A percentile compares a stretch with the other conserved stretches of the same genome.
phyloP scores from a whole-genome alignment of 2,113 vertebrate genomes.

The Hippocampus abdominalis region DNA sequence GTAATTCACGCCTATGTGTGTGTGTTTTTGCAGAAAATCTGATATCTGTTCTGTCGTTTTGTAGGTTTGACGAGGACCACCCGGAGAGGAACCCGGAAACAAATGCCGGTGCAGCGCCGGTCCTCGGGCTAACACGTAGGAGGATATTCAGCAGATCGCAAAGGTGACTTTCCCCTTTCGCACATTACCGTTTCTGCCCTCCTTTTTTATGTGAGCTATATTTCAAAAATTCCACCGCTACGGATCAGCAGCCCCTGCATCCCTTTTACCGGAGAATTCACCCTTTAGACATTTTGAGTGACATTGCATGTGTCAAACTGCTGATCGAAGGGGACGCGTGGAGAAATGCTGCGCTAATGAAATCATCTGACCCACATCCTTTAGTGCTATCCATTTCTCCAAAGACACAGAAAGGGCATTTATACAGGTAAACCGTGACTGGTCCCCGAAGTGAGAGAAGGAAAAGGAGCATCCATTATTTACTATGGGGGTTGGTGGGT shows the following conservation, averaged over 20 bases:
- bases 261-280: slow-evolving; percentile 23
- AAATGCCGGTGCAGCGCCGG: slow-evolving; percentile 24
- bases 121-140: slow-evolving; percentile 17
- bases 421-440: slow-evolving; percentile 70
- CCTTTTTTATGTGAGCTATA: slow-evolving; percentile 40
- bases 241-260: slow-evolving; percentile 34
- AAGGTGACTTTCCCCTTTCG: slow-evolving; percentile 52
- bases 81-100: slow-evolving; percentile 30
- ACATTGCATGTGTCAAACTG: slow-evolving; percentile 53
- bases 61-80: slow-evolving; percentile 32
- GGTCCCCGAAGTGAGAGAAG: slow-evolving; percentile 64
- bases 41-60: slow-evolving; percentile 27
- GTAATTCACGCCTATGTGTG: slow-evolving; percentile 1
- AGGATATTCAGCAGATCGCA: slow-evolving; percentile 46
- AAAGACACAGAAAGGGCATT: slow-evolving; percentile 66
- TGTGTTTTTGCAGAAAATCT: not conserved
- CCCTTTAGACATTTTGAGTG: slow-evolving; percentile 51
- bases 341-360: slow-evolving; percentile 65
- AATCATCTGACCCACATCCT: slow-evolving; percentile 67
- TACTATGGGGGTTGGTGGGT: slow-evolving; percentile 37
- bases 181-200: slow-evolving; percentile 30
- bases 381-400: slow-evolving; percentile 60
- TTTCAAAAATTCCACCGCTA: slow-evolving; percentile 34
- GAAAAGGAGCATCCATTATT: slow-evolving; percentile 69
- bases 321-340: slow-evolving; percentile 54